Conservation (phyloP, 2,113 vertebrate species). For the Muscicapa adusta region DNA sequence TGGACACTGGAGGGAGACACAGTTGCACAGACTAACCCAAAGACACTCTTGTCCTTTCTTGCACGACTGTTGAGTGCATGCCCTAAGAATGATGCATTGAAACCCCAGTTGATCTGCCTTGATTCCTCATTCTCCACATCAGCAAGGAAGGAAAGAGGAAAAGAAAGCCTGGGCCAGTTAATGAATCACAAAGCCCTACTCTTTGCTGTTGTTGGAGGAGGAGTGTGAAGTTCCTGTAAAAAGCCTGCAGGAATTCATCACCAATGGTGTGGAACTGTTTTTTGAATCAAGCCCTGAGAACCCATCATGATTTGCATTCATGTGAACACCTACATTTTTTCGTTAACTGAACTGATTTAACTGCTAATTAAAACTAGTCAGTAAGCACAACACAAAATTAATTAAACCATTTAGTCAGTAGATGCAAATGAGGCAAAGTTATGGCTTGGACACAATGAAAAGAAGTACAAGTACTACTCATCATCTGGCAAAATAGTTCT, state of each 20-base stretch:
- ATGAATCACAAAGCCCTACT: constrained; percentile 34
- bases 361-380: constrained; percentile 80
- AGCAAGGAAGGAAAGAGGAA: not conserved
- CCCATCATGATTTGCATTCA: constrained; percentile 70
- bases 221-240: not conserved
- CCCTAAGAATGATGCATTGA: not conserved
- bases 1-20: constrained; percentile 31
- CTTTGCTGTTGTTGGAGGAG: not conserved
- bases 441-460: constrained; percentile 64
- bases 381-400: constrained; percentile 79
- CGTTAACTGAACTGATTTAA: constrained; percentile 79
- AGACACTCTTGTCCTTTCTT: not conserved
- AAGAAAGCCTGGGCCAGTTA: not conserved
- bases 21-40: not conserved
- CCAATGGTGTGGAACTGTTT: constrained; percentile 65
- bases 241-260: constrained; percentile 65
- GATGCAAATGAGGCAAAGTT: constrained; percentile 72
- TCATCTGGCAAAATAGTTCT: constrained; percentile 59
- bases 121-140: not conserved
- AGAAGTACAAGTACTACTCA: constrained; percentile 53
- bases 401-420: constrained; percentile 76
- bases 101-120: not conserved
- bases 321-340: constrained; percentile 74
- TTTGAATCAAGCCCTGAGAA: constrained; percentile 59
- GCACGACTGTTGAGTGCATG: not conserved